phyloP scores from a whole-genome alignment of 2,113 vertebrate species.

The Gopherus evgoodei region DNA sequence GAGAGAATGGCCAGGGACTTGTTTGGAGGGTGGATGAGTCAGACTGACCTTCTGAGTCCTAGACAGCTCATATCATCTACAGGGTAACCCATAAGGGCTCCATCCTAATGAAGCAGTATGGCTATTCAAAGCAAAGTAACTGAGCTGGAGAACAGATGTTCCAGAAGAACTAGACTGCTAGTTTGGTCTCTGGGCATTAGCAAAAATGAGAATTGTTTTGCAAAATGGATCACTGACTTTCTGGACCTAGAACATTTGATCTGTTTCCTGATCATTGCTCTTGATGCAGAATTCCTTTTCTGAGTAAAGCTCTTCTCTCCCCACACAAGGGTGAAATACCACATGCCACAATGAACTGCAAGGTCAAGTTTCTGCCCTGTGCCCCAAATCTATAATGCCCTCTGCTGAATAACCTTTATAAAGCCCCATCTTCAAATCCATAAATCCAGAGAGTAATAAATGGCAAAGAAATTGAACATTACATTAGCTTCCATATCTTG shows the following conservation, averaged over 20 bases:
- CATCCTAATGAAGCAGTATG: neutral
- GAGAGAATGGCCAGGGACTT: neutral
- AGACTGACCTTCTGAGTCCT: neutral
- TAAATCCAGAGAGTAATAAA: neutral
- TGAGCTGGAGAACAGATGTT: fast-evolving
- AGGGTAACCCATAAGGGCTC: neutral
- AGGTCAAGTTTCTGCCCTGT: neutral
- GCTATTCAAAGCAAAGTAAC: neutral
- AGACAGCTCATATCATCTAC: fast-evolving
- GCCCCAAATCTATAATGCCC: neutral
- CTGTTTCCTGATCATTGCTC: neutral
- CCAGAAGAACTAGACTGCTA: neutral
- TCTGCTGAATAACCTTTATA: neutral
- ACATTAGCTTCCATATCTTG: neutral
- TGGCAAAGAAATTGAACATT: neutral
- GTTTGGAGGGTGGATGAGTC: neutral
- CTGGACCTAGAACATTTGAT: neutral
- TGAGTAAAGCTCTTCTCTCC: neutral
- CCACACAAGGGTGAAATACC: neutral
- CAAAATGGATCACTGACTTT: neutral
- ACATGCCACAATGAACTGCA: neutral
- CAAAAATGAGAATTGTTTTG: neutral
- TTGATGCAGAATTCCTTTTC: neutral
- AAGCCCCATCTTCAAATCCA: neutral
- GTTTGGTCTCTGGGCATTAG: neutral